phyloP scores from a whole-genome alignment of 2,888 invertebrate species.

The Pristionchus arcanus region DNA sequence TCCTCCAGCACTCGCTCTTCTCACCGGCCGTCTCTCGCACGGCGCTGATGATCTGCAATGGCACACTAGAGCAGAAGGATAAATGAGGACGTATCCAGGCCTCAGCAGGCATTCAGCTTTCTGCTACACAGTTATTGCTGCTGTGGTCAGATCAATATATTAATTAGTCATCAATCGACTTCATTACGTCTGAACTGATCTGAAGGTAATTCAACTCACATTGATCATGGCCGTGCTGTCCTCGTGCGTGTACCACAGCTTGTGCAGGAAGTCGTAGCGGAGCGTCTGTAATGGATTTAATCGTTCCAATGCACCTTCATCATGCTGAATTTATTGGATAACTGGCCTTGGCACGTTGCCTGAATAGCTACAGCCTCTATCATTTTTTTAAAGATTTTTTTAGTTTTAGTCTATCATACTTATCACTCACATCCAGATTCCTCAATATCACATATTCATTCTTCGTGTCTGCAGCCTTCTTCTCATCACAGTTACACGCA shows the following conservation, averaged over 20 bases:
- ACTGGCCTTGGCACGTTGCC: no score
- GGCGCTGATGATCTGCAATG: background rate
- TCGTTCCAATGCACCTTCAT: background rate
- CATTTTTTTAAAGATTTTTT: no score
- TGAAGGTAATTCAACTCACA: slow-evolving; percentile 31
- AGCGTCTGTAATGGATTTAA: slow-evolving; percentile 12
- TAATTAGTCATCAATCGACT: no score
- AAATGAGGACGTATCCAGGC: no score
- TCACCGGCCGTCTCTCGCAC: background rate
- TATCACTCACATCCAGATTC: slow-evolving; percentile 32
- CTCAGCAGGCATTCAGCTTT: no score
- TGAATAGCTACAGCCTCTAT: no score
- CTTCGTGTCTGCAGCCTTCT: background rate
- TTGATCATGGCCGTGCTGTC: slow-evolving; percentile 67
- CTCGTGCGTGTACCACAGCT: slow-evolving; percentile 59
- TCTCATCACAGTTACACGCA: slow-evolving; percentile 59
- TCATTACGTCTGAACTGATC: no score
- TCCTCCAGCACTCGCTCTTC: slow-evolving; percentile 48
- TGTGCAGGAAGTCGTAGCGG: slow-evolving; percentile 5
- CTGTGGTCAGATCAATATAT: no score
- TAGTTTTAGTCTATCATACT: background rate
- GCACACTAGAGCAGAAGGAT: no score
- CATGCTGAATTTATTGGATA: background rate
- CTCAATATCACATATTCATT: slow-evolving; percentile 16
- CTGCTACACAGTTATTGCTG: no score